Percentiles rank a stretch among this genome's conserved stretches.
Evolutionary conservation across 2,113 vertebrate genomes (phyloP).

Genomic region (Leuciscus idus): DNA sequence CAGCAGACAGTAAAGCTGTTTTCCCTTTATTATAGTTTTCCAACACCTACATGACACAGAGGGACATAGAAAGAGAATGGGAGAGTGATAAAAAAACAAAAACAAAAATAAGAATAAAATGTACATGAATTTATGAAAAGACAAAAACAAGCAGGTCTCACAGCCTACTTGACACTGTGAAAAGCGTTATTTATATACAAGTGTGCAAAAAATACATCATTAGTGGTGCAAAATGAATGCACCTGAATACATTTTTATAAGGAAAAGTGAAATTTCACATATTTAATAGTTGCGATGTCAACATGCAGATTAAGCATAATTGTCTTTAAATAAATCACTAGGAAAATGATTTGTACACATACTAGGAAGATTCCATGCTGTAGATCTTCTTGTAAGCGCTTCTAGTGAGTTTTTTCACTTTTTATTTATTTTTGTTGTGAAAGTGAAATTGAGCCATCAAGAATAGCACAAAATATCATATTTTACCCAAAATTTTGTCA

Average conservation of each 20-base stretch:
- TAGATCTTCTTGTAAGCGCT: background rate
- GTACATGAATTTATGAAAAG: background rate
- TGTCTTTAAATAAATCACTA: background rate
- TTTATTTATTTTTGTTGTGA: background rate
- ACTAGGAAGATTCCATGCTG: background rate
- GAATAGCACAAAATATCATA: background rate
- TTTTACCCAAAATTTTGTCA: background rate
- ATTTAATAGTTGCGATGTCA: background rate
- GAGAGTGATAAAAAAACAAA: background rate
- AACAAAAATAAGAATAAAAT: background rate
- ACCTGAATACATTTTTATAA: background rate
- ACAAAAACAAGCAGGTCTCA: background rate
- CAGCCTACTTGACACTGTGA: slow-evolving; percentile 2
- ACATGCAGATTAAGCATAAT: background rate
- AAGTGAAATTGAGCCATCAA: background rate
- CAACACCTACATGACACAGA: slow-evolving; percentile 81
- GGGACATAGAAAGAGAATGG: background rate
- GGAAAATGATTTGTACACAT: background rate
- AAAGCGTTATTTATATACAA: background rate
- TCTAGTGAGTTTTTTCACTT: background rate
- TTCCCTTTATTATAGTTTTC: slow-evolving; percentile 99
- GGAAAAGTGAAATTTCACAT: background rate
- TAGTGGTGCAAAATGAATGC: background rate
- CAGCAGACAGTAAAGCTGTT: slow-evolving; percentile 94
- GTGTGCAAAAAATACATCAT: background rate